phyloP scores from a whole-genome alignment of 2,888 invertebrate genomes.

The Orthonychiurus folsomi region DNA sequence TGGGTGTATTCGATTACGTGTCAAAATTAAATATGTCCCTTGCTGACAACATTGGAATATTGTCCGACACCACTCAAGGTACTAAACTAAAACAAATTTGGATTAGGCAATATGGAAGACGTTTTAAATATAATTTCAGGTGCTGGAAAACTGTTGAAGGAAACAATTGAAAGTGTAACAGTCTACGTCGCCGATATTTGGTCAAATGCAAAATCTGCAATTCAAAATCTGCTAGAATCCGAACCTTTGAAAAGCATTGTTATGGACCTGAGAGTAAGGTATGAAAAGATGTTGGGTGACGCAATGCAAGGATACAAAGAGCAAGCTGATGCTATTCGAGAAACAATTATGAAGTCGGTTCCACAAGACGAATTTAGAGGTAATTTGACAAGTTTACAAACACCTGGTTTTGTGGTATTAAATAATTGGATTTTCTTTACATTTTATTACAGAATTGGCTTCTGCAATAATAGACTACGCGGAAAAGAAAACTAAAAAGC shows the following conservation, averaged over 20 bases:
- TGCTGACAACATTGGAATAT: neutral
- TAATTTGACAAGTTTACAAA: constrained; percentile 49
- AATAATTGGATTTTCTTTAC: neutral
- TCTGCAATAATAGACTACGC: neutral
- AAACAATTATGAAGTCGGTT: constrained; percentile 22
- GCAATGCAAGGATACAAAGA: constrained; percentile 48
- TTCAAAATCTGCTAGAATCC: constrained; percentile 20
- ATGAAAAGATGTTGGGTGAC: constrained; percentile 49
- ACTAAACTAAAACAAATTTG: neutral
- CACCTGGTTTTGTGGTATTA: neutral
- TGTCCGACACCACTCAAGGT: constrained; percentile 12
- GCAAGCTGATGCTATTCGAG: constrained; percentile 45
- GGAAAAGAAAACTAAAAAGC: constrained; percentile 53
- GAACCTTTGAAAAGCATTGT: constrained; percentile 44
- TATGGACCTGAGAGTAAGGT: constrained; percentile 47
- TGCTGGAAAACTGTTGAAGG: constrained; percentile 43
- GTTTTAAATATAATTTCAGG: constrained; percentile 42
- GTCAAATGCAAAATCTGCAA: constrained; percentile 14
- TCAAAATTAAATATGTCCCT: neutral
- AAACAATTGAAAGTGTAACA: constrained; percentile 38
- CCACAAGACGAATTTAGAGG: constrained; percentile 45
- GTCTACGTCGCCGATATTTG: constrained; percentile 23
- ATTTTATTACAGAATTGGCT: neutral
- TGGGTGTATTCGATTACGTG: neutral
- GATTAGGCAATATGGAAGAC: no score